Evolutionary conservation across 2,113 vertebrate genomes (phyloP).

Genomic region (Heterotis niloticus): DNA sequence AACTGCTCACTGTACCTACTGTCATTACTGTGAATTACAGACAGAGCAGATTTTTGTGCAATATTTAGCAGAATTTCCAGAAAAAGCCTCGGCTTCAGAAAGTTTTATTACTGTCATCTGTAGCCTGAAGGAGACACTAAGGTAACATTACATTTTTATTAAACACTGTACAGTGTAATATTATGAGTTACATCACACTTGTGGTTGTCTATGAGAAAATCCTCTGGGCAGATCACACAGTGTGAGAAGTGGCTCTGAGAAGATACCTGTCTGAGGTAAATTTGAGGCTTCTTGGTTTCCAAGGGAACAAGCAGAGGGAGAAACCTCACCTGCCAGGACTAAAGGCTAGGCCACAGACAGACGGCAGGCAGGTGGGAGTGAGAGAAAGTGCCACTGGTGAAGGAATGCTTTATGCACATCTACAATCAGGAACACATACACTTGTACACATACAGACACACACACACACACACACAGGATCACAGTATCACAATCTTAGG

Average conservation of each 20-base stretch:
- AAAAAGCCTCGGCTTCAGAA: too few species aligned
- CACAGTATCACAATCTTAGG: neutral
- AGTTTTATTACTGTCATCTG: too few species aligned
- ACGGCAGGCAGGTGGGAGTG: neutral
- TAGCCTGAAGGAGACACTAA: too few species aligned
- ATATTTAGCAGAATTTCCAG: too few species aligned
- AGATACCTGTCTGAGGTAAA: slow-evolving; percentile 40
- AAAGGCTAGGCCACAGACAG: neutral
- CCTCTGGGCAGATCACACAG: slow-evolving; percentile 4
- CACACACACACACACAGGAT: neutral
- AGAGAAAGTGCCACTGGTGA: neutral
- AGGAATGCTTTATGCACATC: neutral
- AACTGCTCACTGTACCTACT: too few species aligned
- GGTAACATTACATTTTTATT: too few species aligned
- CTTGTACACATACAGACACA: neutral
- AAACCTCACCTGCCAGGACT: slow-evolving; percentile 36
- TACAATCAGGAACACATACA: neutral
- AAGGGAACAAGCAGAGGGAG: slow-evolving; percentile 40
- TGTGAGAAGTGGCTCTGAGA: slow-evolving; percentile 18
- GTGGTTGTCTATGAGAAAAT: neutral
- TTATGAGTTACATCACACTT: neutral
- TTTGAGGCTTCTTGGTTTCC: slow-evolving; percentile 32
- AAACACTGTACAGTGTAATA: neutral
- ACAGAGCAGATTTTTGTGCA: too few species aligned
- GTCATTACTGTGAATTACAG: too few species aligned